Evolutionary conservation across 1,140 invertebrate genomes (phyloP).

Genomic region (Trialeurodes vaporariorum): DNA sequence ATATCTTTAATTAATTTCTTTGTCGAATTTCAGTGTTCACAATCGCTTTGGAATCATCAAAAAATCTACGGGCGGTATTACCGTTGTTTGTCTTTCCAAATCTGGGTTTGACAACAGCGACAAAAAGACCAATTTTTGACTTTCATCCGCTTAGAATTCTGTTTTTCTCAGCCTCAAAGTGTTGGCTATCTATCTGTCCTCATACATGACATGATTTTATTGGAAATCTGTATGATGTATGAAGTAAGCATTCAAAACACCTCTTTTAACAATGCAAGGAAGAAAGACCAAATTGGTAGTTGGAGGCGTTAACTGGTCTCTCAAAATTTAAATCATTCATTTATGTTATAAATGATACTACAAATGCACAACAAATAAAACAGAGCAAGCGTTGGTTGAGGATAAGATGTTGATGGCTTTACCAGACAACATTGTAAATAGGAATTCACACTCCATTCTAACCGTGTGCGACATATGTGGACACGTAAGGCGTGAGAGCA

Average conservation of each 20-base stretch:
- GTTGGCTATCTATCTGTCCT: constrained; percentile 18
- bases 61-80: constrained; percentile 11
- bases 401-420: not conserved
- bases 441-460: not conserved
- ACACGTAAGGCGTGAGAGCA: not conserved
- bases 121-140: constrained; percentile 16
- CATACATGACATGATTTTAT: not conserved
- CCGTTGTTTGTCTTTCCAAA: constrained; percentile 9
- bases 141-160: constrained; percentile 20
- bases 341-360: not conserved
- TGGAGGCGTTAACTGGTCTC: not conserved
- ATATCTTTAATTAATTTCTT: constrained; percentile 29
- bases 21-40: constrained; percentile 31
- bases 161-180: constrained; percentile 17
- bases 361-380: not conserved
- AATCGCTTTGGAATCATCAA: constrained; percentile 23
- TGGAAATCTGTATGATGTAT: not conserved
- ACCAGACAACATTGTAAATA: not conserved
- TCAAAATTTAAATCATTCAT: not conserved
- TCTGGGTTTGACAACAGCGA: constrained; percentile 16
- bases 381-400: not conserved
- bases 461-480: not conserved
- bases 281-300: not conserved
- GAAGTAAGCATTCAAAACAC: not conserved
- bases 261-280: not conserved